Percentiles rank a stretch among this genome's conserved stretches.
Conservation (phyloP, 2,888 invertebrate species). For the Crioceris asparagi region DNA sequence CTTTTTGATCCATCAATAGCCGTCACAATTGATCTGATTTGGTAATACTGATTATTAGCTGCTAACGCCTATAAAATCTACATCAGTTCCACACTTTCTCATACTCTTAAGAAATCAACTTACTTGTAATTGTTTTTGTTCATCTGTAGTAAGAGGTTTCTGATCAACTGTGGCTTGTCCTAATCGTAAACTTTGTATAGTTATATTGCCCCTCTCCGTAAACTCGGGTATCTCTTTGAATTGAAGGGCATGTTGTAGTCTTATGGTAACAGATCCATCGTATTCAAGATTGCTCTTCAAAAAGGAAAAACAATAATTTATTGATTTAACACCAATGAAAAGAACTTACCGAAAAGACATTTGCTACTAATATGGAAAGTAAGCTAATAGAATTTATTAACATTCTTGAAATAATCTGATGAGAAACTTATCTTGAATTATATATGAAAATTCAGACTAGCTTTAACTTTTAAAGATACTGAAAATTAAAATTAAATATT, state of each 20-base stretch:
- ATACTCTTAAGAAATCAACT: conserved; percentile 8
- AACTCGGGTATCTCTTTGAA: conserved; percentile 43
- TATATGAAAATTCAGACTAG: no score
- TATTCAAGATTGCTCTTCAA: conserved; percentile 54
- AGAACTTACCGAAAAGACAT: no score
- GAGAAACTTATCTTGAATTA: no score
- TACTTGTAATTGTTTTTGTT: conserved; percentile 49
- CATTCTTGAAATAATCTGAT: no score
- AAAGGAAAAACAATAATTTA: not conserved
- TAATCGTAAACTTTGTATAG: conserved; percentile 57
- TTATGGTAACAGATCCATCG: conserved; percentile 63
- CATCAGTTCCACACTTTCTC: not conserved
- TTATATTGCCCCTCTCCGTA: conserved; percentile 57
- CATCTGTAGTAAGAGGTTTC: conserved; percentile 43
- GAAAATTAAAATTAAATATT: no score
- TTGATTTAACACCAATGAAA: no score
- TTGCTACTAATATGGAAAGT: no score
- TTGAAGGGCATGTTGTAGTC: conserved; percentile 54
- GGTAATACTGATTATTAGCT: conserved; percentile 60
- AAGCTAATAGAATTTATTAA: no score
- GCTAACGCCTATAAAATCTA: conserved; percentile 48
- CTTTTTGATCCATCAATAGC: conserved; percentile 56
- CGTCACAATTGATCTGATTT: conserved; percentile 56
- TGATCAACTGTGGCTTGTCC: conserved; percentile 55
- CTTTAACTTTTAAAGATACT: no score